phyloP scores from a whole-genome alignment of 1,140 invertebrate genomes.

The Lasioglossum albipes region DNA sequence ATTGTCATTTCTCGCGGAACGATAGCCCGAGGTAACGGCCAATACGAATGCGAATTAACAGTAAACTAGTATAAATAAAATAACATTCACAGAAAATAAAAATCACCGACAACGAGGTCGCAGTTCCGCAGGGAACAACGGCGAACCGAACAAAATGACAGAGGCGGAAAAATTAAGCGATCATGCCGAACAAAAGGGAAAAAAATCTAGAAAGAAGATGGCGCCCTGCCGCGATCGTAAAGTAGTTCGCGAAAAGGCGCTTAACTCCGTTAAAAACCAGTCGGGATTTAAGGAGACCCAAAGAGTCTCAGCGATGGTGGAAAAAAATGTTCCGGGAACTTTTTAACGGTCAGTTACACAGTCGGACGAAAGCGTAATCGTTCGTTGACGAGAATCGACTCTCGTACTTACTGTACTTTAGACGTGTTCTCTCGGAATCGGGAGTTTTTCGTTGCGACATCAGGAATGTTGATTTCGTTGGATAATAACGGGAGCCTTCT shows the following conservation, averaged over 20 bases:
- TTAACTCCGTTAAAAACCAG: background rate
- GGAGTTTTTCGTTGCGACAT: background rate
- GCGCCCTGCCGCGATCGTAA: background rate
- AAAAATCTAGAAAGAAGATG: background rate
- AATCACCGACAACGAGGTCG: no score
- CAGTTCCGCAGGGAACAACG: no score
- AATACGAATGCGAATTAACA: no score
- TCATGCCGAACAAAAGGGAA: no score
- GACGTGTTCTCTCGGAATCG: background rate
- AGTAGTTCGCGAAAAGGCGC: background rate
- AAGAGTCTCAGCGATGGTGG: background rate
- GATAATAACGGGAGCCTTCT: background rate
- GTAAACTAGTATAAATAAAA: no score
- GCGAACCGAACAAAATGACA: no score
- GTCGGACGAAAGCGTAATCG: background rate
- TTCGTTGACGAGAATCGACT: background rate
- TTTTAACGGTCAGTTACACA: background rate
- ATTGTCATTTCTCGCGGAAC: background rate
- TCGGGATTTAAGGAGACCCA: background rate
- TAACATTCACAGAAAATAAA: no score
- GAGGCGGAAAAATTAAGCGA: no score
- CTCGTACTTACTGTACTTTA: background rate
- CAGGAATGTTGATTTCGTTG: background rate
- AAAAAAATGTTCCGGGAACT: background rate
- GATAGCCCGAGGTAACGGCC: no score